Evolutionary conservation across 2,888 invertebrate species (phyloP).

Genomic region (Spisula solida): DNA sequence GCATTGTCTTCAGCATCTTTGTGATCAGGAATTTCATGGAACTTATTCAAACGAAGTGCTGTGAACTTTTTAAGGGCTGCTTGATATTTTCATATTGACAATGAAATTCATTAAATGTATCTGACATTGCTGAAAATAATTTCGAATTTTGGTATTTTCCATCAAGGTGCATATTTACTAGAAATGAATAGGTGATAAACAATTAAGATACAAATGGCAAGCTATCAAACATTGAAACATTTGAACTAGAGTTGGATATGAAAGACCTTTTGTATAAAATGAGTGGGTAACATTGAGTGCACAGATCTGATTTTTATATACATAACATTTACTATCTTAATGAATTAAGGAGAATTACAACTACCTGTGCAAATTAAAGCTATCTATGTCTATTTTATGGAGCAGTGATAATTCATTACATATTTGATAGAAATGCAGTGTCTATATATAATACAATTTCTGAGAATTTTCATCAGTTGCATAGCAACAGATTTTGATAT

Average conservation of each 20-base stretch:
- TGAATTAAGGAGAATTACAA: background rate
- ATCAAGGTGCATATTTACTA: no score
- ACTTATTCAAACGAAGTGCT: background rate
- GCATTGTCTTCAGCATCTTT: background rate
- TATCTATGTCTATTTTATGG: background rate
- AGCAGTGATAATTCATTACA: background rate
- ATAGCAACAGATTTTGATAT: conserved; percentile 6
- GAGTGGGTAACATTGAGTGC: background rate
- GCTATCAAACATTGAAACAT: no score
- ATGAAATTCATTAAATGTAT: no score
- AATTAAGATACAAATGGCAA: no score
- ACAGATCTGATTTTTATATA: background rate
- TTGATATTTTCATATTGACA: no score
- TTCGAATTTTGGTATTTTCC: no score
- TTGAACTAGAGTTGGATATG: no score
- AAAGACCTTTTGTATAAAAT: no score
- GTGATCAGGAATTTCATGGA: background rate
- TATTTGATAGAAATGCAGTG: conserved; percentile 4
- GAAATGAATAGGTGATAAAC: no score
- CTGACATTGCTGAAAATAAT: no score
- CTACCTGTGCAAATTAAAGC: background rate
- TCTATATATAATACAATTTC: background rate
- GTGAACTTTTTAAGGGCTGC: no score
- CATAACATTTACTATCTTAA: background rate
- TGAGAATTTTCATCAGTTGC: conserved; percentile 3